Evolutionary conservation across 2,888 invertebrate genomes (phyloP).

Genomic region (Nomada goodeniana): DNA sequence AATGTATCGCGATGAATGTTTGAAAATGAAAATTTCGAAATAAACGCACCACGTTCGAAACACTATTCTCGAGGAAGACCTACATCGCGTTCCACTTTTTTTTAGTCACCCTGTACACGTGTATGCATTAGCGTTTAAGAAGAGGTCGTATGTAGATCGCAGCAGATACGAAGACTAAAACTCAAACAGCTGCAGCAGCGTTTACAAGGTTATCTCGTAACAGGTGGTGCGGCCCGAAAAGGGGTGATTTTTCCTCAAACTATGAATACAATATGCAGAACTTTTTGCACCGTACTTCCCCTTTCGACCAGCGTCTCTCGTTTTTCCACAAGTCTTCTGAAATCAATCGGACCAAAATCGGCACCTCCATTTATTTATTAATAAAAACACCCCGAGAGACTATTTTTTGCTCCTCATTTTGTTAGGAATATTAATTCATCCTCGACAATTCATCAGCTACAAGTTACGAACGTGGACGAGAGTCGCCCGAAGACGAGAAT

Average conservation of each 20-base stretch:
- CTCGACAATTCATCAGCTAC: too few species aligned
- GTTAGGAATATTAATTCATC: too few species aligned
- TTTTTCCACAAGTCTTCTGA: too few species aligned
- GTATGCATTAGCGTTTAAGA: not conserved
- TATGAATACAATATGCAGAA: constrained; percentile 1
- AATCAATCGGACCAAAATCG: too few species aligned
- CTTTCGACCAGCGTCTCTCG: too few species aligned
- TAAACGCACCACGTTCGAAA: not conserved
- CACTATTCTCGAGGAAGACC: not conserved
- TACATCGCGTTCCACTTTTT: not conserved
- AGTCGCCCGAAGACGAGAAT: constrained; percentile 29
- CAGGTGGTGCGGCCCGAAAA: constrained; percentile 20
- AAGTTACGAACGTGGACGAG: not conserved
- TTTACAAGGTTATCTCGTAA: constrained; percentile 21
- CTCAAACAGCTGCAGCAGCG: constrained; percentile 20
- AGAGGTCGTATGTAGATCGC: constrained; percentile 10
- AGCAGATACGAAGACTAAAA: constrained; percentile 22
- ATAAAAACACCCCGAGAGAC: too few species aligned
- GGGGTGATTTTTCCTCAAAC: constrained; percentile 1
- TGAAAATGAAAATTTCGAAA: not conserved
- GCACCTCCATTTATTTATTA: too few species aligned
- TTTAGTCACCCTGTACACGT: not conserved
- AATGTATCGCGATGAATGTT: too few species aligned
- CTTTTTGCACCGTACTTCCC: too few species aligned
- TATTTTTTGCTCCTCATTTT: not conserved